phyloP scores from a whole-genome alignment of 2,113 vertebrate genomes.

The Ginglymostoma cirratum region DNA sequence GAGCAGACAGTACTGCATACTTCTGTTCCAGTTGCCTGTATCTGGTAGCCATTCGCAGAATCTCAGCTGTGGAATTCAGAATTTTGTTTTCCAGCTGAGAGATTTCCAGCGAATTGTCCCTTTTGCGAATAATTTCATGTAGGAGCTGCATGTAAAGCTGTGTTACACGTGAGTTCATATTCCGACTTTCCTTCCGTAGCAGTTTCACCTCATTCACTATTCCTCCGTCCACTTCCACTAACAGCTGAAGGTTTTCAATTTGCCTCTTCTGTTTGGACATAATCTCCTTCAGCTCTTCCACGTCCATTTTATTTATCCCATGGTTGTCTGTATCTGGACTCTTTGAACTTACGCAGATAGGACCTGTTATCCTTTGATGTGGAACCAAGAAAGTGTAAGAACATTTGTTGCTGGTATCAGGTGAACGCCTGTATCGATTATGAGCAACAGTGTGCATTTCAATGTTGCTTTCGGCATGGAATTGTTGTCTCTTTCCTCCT shows the following conservation, averaged over 20 bases:
- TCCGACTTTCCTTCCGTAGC: conserved; percentile 90
- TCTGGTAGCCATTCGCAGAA: conserved; percentile 79
- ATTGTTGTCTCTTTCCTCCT: conserved; percentile 45
- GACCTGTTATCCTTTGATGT: conserved; percentile 89
- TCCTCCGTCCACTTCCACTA: conserved; percentile 91
- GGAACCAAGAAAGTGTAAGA: conserved; percentile 93
- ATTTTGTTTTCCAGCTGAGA: conserved; percentile 91
- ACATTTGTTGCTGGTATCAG: conserved; percentile 73
- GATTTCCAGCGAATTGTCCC: conserved; percentile 91
- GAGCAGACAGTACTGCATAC: conserved; percentile 72
- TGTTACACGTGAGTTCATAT: conserved; percentile 97
- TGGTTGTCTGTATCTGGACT: conserved; percentile 70
- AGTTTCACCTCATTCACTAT: conserved; percentile 95
- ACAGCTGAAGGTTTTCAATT: conserved; percentile 84
- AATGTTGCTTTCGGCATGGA: conserved; percentile 49
- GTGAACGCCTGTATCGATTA: conserved; percentile 43
- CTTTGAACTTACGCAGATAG: conserved; percentile 84
- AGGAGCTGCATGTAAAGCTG: conserved; percentile 97
- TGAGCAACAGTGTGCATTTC: conserved; percentile 60
- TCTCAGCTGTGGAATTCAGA: conserved; percentile 90
- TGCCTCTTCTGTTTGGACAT: conserved; percentile 83
- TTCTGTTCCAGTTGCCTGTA: conserved; percentile 85
- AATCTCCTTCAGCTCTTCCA: conserved; percentile 84
- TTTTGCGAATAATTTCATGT: conserved; percentile 94
- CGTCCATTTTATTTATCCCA: conserved; percentile 87